phyloP scores from a whole-genome alignment of 2,113 vertebrate species.

The Xenus cinereus region DNA sequence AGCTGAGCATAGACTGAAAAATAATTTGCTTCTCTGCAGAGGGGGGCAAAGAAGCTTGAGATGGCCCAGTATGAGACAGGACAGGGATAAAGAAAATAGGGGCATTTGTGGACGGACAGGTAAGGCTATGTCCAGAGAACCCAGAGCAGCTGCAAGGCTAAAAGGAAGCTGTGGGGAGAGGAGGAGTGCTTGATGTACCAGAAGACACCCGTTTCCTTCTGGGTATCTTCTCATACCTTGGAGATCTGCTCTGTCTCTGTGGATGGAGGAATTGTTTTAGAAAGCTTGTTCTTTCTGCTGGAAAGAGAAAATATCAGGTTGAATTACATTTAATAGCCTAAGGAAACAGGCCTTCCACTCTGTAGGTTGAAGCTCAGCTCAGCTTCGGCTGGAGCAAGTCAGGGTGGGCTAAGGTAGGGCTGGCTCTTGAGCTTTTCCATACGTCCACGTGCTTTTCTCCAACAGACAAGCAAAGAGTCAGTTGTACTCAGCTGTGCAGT shows the following conservation, averaged over 20 bases:
- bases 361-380: not conserved
- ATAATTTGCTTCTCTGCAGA: not conserved
- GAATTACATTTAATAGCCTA: not conserved
- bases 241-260: not conserved
- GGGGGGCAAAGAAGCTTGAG: not conserved
- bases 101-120: not conserved
- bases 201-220: not conserved
- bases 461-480: not conserved
- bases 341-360: not conserved
- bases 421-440: not conserved
- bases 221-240: not conserved
- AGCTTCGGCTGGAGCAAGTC: not conserved
- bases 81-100: not conserved
- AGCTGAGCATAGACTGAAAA: not conserved
- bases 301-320: not conserved
- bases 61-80: not conserved
- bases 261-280: not conserved
- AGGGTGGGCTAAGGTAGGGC: not conserved
- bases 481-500: not conserved
- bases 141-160: not conserved
- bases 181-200: not conserved
- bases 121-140: not conserved
- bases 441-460: accelerated
- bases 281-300: not conserved
- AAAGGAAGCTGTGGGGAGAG: not conserved